Evolutionary conservation across 2,888 invertebrate genomes (phyloP), one percentile per base, ranked within the genome.

Genomic region (Drosophila kanekoi): DNA sequence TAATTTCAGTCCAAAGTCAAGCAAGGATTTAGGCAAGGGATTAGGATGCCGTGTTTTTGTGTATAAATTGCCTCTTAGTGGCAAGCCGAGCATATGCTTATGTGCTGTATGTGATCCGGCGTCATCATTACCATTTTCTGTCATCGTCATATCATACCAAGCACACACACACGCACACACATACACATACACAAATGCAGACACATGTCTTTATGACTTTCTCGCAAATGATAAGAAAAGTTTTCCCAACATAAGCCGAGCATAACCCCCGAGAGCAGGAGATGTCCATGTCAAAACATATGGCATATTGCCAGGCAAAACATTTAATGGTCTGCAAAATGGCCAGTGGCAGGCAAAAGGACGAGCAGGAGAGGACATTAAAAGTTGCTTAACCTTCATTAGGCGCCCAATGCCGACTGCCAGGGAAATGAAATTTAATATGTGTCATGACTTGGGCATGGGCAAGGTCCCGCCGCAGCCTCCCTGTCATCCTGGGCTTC

Each of bases 311-410:
- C 84, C 88, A 88, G 88, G 88, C 88, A 86, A 87, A 88, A 83
- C 76, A 86, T 85, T 85, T 83, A 88, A 85, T 80, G 87, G 84
- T 80, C 87, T 76, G 82, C 87, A 86, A 88, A 88, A 85, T 79
- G 87, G 87, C 58, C 82, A 57, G 47, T 54, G 57, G 62, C 53
- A 38, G 57, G 56, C 43, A 23, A 23, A 28, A 52, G 38, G 45
- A 45, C 51, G 66, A 73, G 54, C 40, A 45, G 35, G 47, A 45
- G 64, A 60, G 80, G 75, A 82, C 87, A 87, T 87, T 87, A 87
- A 87, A 89, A 87, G 87, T 87, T 89, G 87, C 84, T 89, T 87
- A 87, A 87, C 87, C 87, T 87, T 89, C 87, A 87, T 87, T 87
- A 87, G 81, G 70, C 59, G 63, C 52, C 74, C 63, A 60, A 66